Percentiles rank a stretch among this genome's conserved stretches.
These are phyloP conservation scores for Syngnathus acus DNA, from an alignment of 2,797 vertebrate genomes.

Conservation along the genomic window DNA sequence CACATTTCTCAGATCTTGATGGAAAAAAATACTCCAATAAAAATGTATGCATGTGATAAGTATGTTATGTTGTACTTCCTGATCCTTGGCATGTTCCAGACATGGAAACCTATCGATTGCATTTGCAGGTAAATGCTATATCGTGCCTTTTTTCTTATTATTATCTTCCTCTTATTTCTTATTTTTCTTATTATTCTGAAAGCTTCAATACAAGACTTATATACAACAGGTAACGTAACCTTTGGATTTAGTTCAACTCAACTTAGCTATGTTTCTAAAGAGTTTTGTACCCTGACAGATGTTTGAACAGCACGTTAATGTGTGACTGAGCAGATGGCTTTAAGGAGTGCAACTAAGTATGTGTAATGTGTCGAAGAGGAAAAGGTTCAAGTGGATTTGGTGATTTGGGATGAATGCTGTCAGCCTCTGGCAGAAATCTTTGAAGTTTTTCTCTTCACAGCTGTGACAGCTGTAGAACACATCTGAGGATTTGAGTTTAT, in stretches of 20 bases:
- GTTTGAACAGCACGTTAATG: background rate
- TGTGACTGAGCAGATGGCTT: slow-evolving; percentile 2
- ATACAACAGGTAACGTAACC: background rate
- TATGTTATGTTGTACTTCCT: too few relatives aligned
- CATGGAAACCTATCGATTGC: too few relatives aligned
- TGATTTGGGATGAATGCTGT: slow-evolving; percentile 4
- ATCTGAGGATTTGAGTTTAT: background rate
- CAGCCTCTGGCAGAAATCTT: background rate
- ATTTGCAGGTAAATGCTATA: too few relatives aligned
- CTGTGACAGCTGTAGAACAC: background rate
- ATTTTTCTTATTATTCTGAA: too few relatives aligned
- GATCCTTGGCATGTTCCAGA: too few relatives aligned
- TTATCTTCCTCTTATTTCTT: too few relatives aligned
- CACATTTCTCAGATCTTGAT: too few relatives aligned
- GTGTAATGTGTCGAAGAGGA: background rate
- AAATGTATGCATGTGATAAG: too few relatives aligned
- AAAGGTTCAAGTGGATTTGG: background rate
- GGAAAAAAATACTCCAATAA: too few relatives aligned
- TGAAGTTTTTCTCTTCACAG: background rate
- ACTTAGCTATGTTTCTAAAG: background rate
- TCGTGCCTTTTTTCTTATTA: too few relatives aligned
- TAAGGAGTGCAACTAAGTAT: background rate
- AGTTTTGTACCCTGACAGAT: background rate
- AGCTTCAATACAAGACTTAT: background rate
- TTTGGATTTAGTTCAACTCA: background rate